These are phyloP conservation scores for Semotilus atromaculatus DNA, from an alignment of 2,797 vertebrate species.

Conservation along the genomic window DNA sequence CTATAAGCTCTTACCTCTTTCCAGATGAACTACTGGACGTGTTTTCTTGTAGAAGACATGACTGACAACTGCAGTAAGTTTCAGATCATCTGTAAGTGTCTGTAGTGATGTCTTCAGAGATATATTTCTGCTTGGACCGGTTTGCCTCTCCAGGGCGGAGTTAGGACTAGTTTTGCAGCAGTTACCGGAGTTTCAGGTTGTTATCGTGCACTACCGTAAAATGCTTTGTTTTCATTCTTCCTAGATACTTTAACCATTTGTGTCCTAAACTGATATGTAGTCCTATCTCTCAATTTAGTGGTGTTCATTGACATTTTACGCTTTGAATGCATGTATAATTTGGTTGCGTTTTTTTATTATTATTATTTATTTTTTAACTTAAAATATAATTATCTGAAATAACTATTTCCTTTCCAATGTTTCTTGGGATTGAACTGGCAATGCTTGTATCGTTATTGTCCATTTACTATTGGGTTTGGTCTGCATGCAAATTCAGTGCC, in stretches of 20 bases:
- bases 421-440: neutral
- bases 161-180: neutral
- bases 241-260: neutral
- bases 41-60: neutral
- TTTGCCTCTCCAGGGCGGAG: constrained; percentile 32
- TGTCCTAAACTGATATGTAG: neutral
- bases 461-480: too few relatives aligned
- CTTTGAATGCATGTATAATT: neutral
- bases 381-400: neutral
- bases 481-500: neutral
- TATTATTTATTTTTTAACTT: neutral
- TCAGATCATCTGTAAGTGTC: neutral
- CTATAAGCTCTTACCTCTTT: constrained; percentile 35
- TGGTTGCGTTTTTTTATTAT: neutral
- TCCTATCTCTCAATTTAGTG: too few relatives aligned
- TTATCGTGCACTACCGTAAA: neutral
- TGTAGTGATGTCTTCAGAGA: neutral
- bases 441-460: too few relatives aligned
- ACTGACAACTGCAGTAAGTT: neutral
- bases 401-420: neutral
- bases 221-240: neutral
- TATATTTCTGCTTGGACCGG: constrained; percentile 28
- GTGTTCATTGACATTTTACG: neutral
- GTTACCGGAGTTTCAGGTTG: neutral
- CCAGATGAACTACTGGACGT: neutral